These are phyloP conservation scores for Heteractis magnifica DNA, from an alignment of 92 coral and sea anemone genomes.

Conservation along the genomic window DNA sequence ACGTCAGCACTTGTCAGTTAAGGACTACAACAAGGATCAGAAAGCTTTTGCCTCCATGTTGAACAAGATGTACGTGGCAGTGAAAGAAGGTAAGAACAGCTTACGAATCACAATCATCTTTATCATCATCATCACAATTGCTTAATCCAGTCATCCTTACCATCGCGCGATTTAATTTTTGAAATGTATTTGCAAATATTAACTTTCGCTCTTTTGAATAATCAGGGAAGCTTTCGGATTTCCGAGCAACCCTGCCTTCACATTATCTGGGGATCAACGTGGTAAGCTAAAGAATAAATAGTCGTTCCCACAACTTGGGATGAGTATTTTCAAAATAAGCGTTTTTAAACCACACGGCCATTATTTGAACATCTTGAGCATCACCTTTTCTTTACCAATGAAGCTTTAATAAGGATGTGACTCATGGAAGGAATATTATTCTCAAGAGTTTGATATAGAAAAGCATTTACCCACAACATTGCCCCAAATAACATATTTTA, in stretches of 20 bases:
- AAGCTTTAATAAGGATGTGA: too few relatives aligned
- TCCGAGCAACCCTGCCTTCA: conserved; percentile 88
- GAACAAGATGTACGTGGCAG: conserved; percentile 85
- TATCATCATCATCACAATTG: background rate
- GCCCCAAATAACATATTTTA: too few relatives aligned
- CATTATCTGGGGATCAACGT: conserved; percentile 89
- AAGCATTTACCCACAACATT: too few relatives aligned
- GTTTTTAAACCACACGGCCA: too few relatives aligned
- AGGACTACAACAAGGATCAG: conserved; percentile 85
- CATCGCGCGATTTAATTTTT: background rate
- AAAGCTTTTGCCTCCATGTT: conserved; percentile 95
- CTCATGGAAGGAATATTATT: too few relatives aligned
- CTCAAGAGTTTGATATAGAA: too few relatives aligned
- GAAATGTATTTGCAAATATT: background rate
- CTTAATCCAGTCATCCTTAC: background rate
- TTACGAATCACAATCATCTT: background rate
- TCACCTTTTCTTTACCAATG: too few relatives aligned
- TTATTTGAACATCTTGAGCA: too few relatives aligned
- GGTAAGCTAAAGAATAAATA: conserved; percentile 48
- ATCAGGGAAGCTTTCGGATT: conserved; percentile 82
- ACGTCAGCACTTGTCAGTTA: conserved; percentile 67
- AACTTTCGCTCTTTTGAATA: background rate
- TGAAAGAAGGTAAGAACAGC: conserved; percentile 73
- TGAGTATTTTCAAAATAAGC: too few relatives aligned
- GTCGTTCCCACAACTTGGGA: background rate